A percentile compares a stretch with the other conserved stretches of the same genome.
Evolutionary conservation across 2,113 vertebrate species (phyloP).

Genomic region (Prochilodus magdalenae): DNA sequence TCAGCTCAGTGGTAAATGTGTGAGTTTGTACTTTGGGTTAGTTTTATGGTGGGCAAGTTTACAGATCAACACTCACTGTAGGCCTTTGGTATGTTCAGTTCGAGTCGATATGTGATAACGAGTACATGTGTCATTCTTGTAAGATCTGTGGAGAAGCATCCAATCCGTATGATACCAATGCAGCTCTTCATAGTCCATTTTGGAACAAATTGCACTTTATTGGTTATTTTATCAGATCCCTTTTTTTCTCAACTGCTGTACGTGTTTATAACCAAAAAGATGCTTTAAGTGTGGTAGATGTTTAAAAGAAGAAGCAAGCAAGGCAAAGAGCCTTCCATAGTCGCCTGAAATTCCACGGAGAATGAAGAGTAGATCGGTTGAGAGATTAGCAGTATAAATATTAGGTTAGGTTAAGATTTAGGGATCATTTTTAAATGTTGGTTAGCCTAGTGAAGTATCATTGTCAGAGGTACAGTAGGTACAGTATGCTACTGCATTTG

Average conservation of each 20-base stretch:
- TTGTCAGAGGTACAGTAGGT: neutral
- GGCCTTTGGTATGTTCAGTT: neutral
- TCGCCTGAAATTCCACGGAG: too few species aligned
- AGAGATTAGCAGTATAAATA: neutral
- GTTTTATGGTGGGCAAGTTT: neutral
- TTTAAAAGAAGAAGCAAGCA: neutral
- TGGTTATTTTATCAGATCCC: neutral
- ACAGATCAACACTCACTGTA: neutral
- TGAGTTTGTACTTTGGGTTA: neutral
- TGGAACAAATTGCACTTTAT: constrained; percentile 35
- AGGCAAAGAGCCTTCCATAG: neutral
- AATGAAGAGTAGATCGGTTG: constrained; percentile 19
- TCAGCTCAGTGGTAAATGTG: neutral
- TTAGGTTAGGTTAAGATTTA: constrained; percentile 24
- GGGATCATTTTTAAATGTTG: neutral
- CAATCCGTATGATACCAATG: neutral
- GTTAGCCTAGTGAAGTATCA: constrained; percentile 15
- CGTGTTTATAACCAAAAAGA: neutral
- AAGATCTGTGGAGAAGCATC: neutral
- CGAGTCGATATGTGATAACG: neutral
- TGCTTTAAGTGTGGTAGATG: neutral
- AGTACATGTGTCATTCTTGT: too few species aligned
- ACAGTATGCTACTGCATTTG: neutral
- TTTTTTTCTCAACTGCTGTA: neutral
- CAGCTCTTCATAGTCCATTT: neutral